phyloP scores from a whole-genome alignment of 2,113 vertebrate genomes.

The Thryonomys swinderianus region DNA sequence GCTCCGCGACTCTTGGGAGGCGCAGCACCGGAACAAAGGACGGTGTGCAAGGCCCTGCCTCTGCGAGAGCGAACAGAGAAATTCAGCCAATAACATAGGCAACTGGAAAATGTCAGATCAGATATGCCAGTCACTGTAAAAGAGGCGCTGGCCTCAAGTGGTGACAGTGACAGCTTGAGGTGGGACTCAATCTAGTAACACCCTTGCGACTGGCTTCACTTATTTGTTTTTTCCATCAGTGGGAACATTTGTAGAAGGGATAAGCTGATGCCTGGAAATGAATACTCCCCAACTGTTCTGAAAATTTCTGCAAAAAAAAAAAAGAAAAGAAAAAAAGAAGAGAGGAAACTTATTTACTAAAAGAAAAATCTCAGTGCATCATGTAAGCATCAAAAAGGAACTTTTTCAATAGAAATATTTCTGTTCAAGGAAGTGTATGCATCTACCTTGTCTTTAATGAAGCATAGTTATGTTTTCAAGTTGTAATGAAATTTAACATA shows the following conservation, averaged over 20 bases:
- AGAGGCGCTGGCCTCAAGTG: constrained; percentile 63
- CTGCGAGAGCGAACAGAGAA: constrained; percentile 63
- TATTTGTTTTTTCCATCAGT: background rate
- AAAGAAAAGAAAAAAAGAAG: background rate
- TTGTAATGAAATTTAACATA: background rate
- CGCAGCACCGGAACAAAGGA: constrained; percentile 55
- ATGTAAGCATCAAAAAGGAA: background rate
- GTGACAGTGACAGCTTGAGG: constrained; percentile 27
- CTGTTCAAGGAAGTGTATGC: background rate
- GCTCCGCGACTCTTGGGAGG: constrained; percentile 57
- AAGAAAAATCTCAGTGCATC: background rate
- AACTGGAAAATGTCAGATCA: constrained; percentile 69
- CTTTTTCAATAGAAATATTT: background rate
- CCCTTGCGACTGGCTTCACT: background rate
- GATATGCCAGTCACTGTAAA: constrained; percentile 68
- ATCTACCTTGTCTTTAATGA: background rate
- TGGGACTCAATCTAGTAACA: constrained; percentile 26
- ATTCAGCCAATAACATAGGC: background rate
- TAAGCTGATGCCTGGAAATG: background rate
- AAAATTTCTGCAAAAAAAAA: background rate
- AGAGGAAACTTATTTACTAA: background rate
- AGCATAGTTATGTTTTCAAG: background rate
- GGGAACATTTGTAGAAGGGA: constrained; percentile 12
- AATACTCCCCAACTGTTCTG: background rate
- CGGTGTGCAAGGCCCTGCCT: constrained; percentile 67